Evolutionary conservation across 2,797 vertebrate species (phyloP).

Genomic region (Gorsachius magnificus): DNA sequence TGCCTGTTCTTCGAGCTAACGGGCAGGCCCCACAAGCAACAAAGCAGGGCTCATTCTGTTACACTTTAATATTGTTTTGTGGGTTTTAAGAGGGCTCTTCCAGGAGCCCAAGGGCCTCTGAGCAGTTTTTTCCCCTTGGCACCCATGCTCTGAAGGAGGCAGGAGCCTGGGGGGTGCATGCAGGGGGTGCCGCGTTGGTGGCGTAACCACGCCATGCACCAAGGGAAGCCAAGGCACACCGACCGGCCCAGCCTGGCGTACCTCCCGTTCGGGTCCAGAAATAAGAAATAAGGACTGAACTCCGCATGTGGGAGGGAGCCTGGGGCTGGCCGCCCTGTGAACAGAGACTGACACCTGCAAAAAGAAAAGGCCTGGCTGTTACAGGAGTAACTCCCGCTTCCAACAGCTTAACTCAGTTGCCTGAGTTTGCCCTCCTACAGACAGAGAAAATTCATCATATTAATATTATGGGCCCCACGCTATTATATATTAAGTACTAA

Average conservation of each 20-base stretch:
- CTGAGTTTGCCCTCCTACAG: neutral
- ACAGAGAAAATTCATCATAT: neutral
- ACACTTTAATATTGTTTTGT: neutral
- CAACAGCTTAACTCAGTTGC: neutral
- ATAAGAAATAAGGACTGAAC: neutral
- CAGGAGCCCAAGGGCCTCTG: neutral
- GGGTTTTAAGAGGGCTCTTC: neutral
- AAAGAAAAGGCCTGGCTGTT: neutral
- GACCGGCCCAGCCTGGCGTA: neutral
- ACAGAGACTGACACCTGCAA: neutral
- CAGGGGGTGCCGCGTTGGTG: neutral
- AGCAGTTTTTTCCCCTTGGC: neutral
- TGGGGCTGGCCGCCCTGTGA: neutral
- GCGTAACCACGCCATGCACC: neutral
- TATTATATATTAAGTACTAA: neutral
- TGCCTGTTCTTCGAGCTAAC: fast-evolving
- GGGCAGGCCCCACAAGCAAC: neutral
- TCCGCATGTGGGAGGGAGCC: fast-evolving
- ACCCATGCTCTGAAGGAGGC: neutral
- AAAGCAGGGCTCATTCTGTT: neutral
- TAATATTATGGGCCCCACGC: neutral
- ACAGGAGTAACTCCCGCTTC: neutral
- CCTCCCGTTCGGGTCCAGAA: neutral
- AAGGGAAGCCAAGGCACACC: neutral
- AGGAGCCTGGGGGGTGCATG: neutral